A percentile compares a stretch with the other conserved stretches of the same genome.
phyloP scores from a whole-genome alignment of 2,888 invertebrate species.

The Nemapogon koenigi region DNA sequence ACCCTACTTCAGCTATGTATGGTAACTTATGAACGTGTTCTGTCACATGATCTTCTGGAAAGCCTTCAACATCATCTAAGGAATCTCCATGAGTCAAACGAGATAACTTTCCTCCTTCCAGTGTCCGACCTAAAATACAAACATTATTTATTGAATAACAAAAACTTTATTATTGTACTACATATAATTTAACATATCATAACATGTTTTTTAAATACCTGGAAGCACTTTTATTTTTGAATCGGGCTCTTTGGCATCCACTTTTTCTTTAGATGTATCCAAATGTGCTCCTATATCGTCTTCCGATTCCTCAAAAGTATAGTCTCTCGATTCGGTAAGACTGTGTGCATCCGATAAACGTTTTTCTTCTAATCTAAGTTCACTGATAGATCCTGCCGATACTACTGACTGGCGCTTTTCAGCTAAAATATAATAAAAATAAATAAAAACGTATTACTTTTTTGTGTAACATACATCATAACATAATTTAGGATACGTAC shows the following conservation, averaged over 20 bases:
- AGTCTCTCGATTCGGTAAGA: conserved; percentile 55
- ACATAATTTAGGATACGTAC: conserved; percentile 21
- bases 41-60: conserved; percentile 53
- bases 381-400: conserved; percentile 47
- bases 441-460: conserved; percentile 1
- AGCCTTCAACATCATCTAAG: conserved; percentile 59
- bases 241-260: conserved; percentile 35
- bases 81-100: conserved; percentile 55
- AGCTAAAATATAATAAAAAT: conserved; percentile 24
- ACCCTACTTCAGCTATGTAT: conserved; percentile 56
- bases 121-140: conserved; percentile 1
- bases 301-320: conserved; percentile 61
- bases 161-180: background rate
- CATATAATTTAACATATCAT: background rate
- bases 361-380: conserved; percentile 53
- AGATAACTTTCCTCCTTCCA: conserved; percentile 25
- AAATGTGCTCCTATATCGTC: conserved; percentile 53
- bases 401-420: conserved; percentile 54
- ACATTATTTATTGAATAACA: background rate
- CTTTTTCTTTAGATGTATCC: conserved; percentile 35
- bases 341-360: conserved; percentile 56
- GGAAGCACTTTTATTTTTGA: conserved; percentile 18
- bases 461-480: no score
- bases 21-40: conserved; percentile 54
- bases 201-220: background rate